Base-by-base conservation (phyloP, 2,113 vertebrate species). In the Manacus vitellinus region DNA sequence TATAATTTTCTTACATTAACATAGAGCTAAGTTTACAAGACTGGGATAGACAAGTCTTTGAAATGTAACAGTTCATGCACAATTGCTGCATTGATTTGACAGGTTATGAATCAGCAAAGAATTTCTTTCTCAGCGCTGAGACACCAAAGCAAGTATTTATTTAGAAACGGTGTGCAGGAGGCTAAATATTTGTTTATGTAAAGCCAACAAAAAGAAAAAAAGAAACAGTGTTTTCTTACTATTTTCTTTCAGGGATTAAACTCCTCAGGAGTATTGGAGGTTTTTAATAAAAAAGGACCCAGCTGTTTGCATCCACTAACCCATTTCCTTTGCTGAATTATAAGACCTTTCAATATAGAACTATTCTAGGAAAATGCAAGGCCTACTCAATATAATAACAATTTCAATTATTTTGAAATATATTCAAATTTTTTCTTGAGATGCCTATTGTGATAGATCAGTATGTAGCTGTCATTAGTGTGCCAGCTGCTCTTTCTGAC, bases 41-140 rank as follows among this genome's bases (percentile, higher is more conserved):
- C n/a, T 70, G 11, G 27, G 21, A 68, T 14, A 93, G 78, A 68
- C 20, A 61, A 78, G 39, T 17, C 78, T 94, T 93, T 93, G 88
- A 96, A 95, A 95, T 83, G n/a, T 15, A 89, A 79, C 39, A 37
- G 41, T 72, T 89, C 79, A 75, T 2, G 1, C 82, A 63, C 15
- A 76, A 30, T 74, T 67, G 25, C 66, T 85, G 20, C 68, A 82
- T 76, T 93, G 73, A 85, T 85, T 89, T 95, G 58, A 86, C 78
- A 94, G 85, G 35, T 27, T 85, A 73, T 86, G 94, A 96, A 71
- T 95, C 92, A 95, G 92, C 74, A 85, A 96, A 94, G 55, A 88
- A 83, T 83, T 95, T 88, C 46, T 14, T 55, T 93, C 63, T 28
- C 65, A 88, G 78, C 27, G 76, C 59, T 66, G 61, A 95, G 70